Percentiles rank a stretch among this genome's conserved stretches.
Conservation (phyloP, 2,888 invertebrate genomes). For the Agrotis ipsilon region DNA sequence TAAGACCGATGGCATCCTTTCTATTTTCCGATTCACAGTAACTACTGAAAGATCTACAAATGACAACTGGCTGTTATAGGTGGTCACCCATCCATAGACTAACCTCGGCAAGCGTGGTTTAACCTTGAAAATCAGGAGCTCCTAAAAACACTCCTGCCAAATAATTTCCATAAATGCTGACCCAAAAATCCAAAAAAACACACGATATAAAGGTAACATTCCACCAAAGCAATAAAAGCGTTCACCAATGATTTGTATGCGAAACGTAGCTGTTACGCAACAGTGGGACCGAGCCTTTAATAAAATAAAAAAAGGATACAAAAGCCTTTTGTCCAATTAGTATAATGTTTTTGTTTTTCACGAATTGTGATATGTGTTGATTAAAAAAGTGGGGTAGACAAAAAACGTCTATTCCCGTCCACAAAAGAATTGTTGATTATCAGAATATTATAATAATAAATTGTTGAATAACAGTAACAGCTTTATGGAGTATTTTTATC, state of each 20-base stretch:
- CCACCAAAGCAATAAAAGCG: slow-evolving; percentile 23
- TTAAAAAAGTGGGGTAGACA: slow-evolving; percentile 21
- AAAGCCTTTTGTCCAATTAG: slow-evolving; percentile 29
- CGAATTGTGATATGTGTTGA: slow-evolving; percentile 21
- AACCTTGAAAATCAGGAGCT: too few species aligned
- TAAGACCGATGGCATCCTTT: too few species aligned
- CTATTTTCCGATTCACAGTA: too few species aligned
- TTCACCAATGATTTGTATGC: slow-evolving; percentile 27
- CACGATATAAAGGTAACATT: slow-evolving; percentile 21
- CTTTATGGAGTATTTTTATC: background rate
- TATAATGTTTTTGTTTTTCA: slow-evolving; percentile 18
- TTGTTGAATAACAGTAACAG: background rate
- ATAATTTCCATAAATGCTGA: background rate
- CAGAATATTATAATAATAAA: background rate
- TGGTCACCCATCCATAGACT: too few species aligned
- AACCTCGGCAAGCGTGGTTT: too few species aligned
- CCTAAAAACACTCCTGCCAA: background rate
- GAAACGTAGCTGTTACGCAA: slow-evolving; percentile 13
- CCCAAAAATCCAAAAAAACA: background rate
- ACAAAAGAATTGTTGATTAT: slow-evolving; percentile 3
- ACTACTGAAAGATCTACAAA: too few species aligned
- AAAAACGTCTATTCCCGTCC: slow-evolving; percentile 6
- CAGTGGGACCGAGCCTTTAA: slow-evolving; percentile 5
- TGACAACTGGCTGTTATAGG: too few species aligned
- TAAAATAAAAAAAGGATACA: slow-evolving; percentile 19